Conservation (phyloP, 2,797 vertebrate species). For the Sebastiscus albofasciatus region DNA sequence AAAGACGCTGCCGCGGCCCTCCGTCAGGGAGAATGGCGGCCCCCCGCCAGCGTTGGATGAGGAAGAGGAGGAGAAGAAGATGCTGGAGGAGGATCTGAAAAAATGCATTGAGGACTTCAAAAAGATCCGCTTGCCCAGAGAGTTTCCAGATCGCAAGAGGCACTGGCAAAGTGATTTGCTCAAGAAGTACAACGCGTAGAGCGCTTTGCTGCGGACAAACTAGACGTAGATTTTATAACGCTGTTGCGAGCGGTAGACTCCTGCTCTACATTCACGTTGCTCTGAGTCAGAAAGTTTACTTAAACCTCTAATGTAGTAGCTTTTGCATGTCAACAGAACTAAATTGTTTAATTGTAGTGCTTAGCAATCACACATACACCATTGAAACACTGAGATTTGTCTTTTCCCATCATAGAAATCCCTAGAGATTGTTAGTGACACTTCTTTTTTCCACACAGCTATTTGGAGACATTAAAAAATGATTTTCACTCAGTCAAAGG, state of each 20-base stretch:
- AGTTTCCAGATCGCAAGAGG: constrained; percentile 90
- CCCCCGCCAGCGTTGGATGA: constrained; percentile 42
- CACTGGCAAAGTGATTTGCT: constrained; percentile 93
- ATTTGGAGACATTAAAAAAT: constrained; percentile 5
- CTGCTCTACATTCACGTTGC: constrained; percentile 1
- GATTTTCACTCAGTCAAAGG: constrained; percentile 20
- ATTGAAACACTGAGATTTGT: constrained; percentile 11
- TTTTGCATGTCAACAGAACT: constrained; percentile 56
- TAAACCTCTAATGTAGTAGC: constrained; percentile 35
- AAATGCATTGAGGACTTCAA: constrained; percentile 92
- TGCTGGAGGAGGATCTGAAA: constrained; percentile 87
- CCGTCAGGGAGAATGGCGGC: constrained; percentile 75
- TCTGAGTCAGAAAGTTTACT: constrained; percentile 33
- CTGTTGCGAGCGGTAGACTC: not conserved
- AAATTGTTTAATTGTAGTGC: constrained; percentile 14
- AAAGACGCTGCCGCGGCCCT: constrained; percentile 69
- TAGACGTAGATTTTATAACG: constrained; percentile 7
- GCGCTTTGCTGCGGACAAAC: not conserved
- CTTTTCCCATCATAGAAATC: constrained; percentile 26
- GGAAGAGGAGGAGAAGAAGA: constrained; percentile 83
- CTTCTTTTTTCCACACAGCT: not conserved
- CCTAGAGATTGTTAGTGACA: constrained; percentile 31
- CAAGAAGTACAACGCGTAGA: constrained; percentile 88
- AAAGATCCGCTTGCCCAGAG: constrained; percentile 86
- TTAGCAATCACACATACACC: constrained; percentile 18